Evolutionary conservation across 2,888 invertebrate species (phyloP).

Genomic region (Rhimphoctona megacephalus): DNA sequence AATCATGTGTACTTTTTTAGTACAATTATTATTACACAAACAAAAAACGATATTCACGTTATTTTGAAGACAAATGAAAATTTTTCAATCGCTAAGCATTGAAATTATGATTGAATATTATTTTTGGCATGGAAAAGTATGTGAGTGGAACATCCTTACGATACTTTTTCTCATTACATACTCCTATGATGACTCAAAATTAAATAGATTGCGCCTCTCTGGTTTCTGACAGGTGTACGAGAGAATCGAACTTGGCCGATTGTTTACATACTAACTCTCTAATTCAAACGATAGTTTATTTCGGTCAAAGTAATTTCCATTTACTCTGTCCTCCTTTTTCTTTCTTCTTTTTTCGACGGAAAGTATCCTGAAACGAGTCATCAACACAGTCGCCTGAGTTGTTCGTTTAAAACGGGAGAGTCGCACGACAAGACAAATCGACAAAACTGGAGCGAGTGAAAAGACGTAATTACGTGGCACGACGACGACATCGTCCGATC

Average conservation of each 20-base stretch:
- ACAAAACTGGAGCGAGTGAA: constrained; percentile 67
- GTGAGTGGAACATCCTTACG: neutral
- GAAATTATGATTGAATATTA: neutral
- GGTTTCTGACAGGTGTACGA: neutral
- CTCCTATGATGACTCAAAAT: neutral
- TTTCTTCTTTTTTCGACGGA: neutral
- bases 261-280: constrained; percentile 47
- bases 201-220: neutral
- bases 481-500: constrained; percentile 42
- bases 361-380: constrained; percentile 18
- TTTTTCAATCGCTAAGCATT: neutral
- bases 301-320: constrained; percentile 32
- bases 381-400: constrained; percentile 45
- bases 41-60: neutral
- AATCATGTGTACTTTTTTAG: neutral
- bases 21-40: neutral
- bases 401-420: constrained; percentile 61
- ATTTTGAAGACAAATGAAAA: neutral
- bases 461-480: constrained; percentile 68
- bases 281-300: constrained; percentile 59
- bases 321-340: constrained; percentile 30
- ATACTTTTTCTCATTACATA: neutral
- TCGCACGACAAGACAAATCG: constrained; percentile 49
- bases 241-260: constrained; percentile 4
- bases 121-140: neutral